Evolutionary conservation across 2,113 vertebrate species (phyloP).

Genomic region (Leptodactylus fuscus): DNA sequence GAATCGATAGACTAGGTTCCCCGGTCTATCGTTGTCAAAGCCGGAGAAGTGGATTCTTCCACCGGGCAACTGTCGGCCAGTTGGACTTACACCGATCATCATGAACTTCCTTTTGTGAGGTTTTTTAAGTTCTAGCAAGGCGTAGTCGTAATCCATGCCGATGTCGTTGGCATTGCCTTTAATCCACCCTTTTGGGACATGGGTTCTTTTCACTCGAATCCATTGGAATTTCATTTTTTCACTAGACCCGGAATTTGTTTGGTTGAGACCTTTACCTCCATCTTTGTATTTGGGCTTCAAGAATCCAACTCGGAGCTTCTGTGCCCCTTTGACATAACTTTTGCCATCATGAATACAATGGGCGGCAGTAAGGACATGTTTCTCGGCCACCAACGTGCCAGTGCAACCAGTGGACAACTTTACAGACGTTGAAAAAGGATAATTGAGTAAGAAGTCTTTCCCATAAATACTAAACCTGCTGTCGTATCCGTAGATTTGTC

Average conservation of each 20-base stretch:
- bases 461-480: slow-evolving; percentile 93
- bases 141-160: slow-evolving; percentile 99
- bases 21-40: slow-evolving; percentile 89
- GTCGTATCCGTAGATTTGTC: slow-evolving; percentile 94
- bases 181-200: slow-evolving; percentile 98
- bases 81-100: slow-evolving; percentile 92
- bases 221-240: slow-evolving; percentile 96
- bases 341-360: slow-evolving; percentile 96
- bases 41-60: slow-evolving; percentile 94
- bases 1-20: slow-evolving; percentile 93
- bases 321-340: slow-evolving; percentile 94
- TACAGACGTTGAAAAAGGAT: slow-evolving; percentile 92
- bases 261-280: slow-evolving; percentile 67
- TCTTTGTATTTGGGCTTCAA: slow-evolving; percentile 85
- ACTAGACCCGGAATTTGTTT: slow-evolving; percentile 63
- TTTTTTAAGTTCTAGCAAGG: slow-evolving; percentile 93
- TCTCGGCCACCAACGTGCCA: slow-evolving; percentile 90
- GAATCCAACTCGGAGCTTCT: slow-evolving; percentile 92
- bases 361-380: slow-evolving; percentile 92
- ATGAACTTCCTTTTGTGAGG: slow-evolving; percentile 93
- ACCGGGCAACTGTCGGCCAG: slow-evolving; percentile 83
- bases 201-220: slow-evolving; percentile 94
- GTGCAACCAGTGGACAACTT: slow-evolving; percentile 96
- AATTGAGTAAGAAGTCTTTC: slow-evolving; percentile 88
- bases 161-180: slow-evolving; percentile 95